Conservation (phyloP, 23 tunicate species). For the Diplosoma virens region DNA sequence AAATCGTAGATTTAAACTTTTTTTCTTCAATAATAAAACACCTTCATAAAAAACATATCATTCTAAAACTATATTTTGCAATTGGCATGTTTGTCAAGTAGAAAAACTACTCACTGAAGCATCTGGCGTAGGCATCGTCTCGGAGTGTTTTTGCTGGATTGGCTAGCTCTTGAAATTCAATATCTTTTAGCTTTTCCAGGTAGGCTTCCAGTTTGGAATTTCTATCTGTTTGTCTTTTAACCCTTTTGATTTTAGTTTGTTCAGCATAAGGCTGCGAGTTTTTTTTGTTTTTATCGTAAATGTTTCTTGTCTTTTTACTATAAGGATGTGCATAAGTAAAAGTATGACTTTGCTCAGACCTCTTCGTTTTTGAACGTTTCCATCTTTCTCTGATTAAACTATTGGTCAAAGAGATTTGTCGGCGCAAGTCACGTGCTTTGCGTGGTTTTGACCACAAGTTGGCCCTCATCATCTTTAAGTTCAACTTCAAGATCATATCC, state of each 20-base stretch:
- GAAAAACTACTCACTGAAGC: neutral
- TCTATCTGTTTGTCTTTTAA: too few relatives aligned
- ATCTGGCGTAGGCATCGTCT: constrained; percentile 20
- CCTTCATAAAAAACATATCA: too few relatives aligned
- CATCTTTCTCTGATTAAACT: neutral
- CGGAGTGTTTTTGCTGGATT: constrained; percentile 1
- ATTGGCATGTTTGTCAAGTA: too few relatives aligned
- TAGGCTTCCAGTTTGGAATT: neutral
- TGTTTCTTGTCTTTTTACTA: neutral
- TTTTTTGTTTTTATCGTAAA: neutral
- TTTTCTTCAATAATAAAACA: too few relatives aligned
- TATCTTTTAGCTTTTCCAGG: constrained; percentile 5
- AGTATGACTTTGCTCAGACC: too few relatives aligned
- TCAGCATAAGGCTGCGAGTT: too few relatives aligned
- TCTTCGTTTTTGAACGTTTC: neutral
- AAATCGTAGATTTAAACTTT: too few relatives aligned
- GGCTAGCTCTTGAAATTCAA: neutral
- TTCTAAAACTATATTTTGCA: too few relatives aligned
- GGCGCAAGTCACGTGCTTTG: neutral
- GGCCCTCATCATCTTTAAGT: constrained; percentile 20
- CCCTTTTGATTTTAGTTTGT: too few relatives aligned
- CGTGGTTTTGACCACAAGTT: constrained; percentile 39
- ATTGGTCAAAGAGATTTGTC: neutral
- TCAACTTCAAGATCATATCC: constrained; percentile 8
- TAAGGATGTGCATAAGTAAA: too few relatives aligned